Evolutionary conservation across 2,888 invertebrate species (phyloP).

Genomic region (Volucella bombylans): DNA sequence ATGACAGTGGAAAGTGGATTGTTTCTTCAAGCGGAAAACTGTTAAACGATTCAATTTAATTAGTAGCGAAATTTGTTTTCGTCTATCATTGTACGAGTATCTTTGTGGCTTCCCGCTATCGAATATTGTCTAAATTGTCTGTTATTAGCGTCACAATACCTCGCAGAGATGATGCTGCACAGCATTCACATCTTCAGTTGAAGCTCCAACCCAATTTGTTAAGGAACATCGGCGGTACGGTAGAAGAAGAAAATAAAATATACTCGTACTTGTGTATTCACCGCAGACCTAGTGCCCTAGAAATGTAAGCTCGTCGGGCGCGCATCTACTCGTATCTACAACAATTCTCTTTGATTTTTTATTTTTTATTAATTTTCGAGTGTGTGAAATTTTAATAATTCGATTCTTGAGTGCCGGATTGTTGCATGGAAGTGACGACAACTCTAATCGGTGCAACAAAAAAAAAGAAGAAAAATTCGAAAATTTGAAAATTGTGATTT

Average conservation of each 20-base stretch:
- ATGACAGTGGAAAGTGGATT: conserved; percentile 70
- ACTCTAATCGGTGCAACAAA: conserved; percentile 18
- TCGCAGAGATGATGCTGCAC: conserved; percentile 38
- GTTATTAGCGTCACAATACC: conserved; percentile 57
- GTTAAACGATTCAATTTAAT: conserved; percentile 64
- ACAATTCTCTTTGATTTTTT: conserved; percentile 44
- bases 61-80: conserved; percentile 57
- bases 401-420: not conserved
- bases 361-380: conserved; percentile 18
- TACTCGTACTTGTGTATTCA: conserved; percentile 35
- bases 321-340: conserved; percentile 20
- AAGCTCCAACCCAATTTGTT: conserved; percentile 60
- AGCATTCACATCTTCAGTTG: conserved; percentile 2
- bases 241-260: conserved; percentile 26
- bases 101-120: not conserved
- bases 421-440: not conserved
- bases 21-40: conserved; percentile 68
- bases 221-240: conserved; percentile 37
- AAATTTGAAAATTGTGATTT: conserved; percentile 3
- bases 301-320: conserved; percentile 63
- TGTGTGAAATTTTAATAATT: conserved; percentile 34
- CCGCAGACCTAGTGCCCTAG: conserved; percentile 74
- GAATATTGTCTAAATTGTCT: conserved; percentile 42
- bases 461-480: not conserved
- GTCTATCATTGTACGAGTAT: conserved; percentile 3